Evolutionary conservation across 2,888 invertebrate genomes (phyloP).

Genomic region (Perdita meconis): DNA sequence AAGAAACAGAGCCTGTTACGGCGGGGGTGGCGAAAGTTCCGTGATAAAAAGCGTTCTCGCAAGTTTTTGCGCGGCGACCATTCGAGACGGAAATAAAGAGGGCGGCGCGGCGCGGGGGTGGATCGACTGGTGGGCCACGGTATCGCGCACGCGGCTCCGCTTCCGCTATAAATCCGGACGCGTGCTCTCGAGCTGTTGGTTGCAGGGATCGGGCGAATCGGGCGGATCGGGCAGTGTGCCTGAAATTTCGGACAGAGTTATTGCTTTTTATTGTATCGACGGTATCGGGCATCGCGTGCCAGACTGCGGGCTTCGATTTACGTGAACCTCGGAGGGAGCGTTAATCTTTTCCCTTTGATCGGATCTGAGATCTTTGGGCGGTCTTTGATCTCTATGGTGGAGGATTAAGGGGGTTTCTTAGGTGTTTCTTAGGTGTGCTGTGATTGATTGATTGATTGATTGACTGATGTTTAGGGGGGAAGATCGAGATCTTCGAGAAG

Average conservation of each 20-base stretch:
- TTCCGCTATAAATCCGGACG: constrained; percentile 24
- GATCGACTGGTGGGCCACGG: neutral
- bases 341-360: neutral
- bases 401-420: no score
- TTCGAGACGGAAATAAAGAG: constrained; percentile 36
- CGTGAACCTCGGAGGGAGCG: neutral
- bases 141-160: neutral
- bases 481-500: no score
- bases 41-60: constrained; percentile 49
- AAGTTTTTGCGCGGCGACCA: constrained; percentile 46
- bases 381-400: no score
- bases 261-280: neutral
- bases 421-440: no score
- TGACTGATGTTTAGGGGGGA: no score
- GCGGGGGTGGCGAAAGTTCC: constrained; percentile 29
- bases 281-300: neutral
- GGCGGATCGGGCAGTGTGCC: neutral
- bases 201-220: no score
- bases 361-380: no score
- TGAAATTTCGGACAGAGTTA: neutral
- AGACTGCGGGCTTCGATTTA: neutral
- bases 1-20: neutral
- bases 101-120: neutral
- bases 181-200: constrained; percentile 5
- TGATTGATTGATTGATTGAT: no score